Base-by-base conservation (phyloP, 2,797 vertebrate genomes). In the Aplochiton taeniatus region DNA sequence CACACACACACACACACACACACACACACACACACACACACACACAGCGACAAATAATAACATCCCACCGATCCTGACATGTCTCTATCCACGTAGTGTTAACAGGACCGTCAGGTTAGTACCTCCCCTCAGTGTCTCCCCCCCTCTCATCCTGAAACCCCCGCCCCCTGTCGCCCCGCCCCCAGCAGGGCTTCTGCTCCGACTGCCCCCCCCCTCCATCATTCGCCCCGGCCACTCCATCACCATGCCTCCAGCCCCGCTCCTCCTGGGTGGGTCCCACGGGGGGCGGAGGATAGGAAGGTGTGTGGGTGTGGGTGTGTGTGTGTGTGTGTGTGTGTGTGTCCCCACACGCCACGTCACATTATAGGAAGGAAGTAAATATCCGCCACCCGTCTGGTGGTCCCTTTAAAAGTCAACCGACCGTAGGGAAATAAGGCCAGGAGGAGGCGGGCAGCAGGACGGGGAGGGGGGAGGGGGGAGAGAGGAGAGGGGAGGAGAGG, bases 71-170 rank as follows among this genome's bases (percentile, higher is more conserved):
- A 77, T 73, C 83, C 81, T 89, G 85, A 85, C 86, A 83, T 80
- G 81, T 83, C 81, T 86, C 69, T 80, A 83, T 76, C 72, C 73
- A 66, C 65, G 78, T 80, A 68, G 83, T 81, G 71, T 76, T 83
- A 86, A 89, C 83, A 65, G 80, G 70, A 73, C 67, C 46, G 43
- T 48, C 72, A 83, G 10, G 45, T 48, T 57, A 8, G 11, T 50
- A 7, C 59, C 16, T 66, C 31, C 6, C 2, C 31, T 2, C 31
- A 3, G 6, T 6, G 31, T 31, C 31, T 31, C 31, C 31, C 2
- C n/a, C 31, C 31, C 31, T 31, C 3, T 31, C 31, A 2, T 31
- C 31, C 31, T 31, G 3, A 31, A 31, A 31, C 31, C 31, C 31
- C 31, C 31, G 6, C 31, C 6, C 31, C 31, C 31, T 31, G 31